A percentile compares a stretch with the other conserved stretches of the same genome.
Conservation (phyloP, 2,888 invertebrate genomes). For the Brenthis hecate region DNA sequence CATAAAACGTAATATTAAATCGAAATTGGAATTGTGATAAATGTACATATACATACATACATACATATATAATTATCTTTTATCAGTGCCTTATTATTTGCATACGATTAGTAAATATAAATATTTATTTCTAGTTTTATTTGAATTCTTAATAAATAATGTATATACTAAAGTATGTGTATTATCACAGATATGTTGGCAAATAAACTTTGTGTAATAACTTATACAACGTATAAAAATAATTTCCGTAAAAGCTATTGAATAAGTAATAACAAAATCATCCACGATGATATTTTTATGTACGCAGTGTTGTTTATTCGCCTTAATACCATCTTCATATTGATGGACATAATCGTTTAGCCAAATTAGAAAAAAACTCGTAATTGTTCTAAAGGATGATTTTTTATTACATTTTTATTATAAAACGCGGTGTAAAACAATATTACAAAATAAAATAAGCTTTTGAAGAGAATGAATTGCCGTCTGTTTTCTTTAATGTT, state of each 20-base stretch:
- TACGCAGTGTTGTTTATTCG: too few species aligned
- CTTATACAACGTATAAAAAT: background rate
- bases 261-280: slow-evolving; percentile 3
- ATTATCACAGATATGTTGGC: background rate
- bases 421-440: slow-evolving; percentile 30
- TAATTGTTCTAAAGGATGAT: slow-evolving; percentile 22
- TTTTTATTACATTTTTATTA: slow-evolving; percentile 24
- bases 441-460: slow-evolving; percentile 28
- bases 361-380: slow-evolving; percentile 20
- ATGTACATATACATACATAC: too few species aligned
- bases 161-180: background rate
- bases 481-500: slow-evolving; percentile 38
- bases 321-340: background rate
- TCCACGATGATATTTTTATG: background rate
- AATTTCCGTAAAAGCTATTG: background rate
- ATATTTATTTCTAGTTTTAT: too few species aligned
- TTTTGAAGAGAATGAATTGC: slow-evolving; percentile 26
- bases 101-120: too few species aligned
- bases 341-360: slow-evolving; percentile 22
- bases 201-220: background rate
- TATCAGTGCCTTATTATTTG: too few species aligned
- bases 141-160: background rate
- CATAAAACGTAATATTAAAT: too few species aligned
- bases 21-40: too few species aligned
- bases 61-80: too few species aligned